Base-by-base conservation (phyloP, 2,113 vertebrate species). In the Notothenia rossii region DNA sequence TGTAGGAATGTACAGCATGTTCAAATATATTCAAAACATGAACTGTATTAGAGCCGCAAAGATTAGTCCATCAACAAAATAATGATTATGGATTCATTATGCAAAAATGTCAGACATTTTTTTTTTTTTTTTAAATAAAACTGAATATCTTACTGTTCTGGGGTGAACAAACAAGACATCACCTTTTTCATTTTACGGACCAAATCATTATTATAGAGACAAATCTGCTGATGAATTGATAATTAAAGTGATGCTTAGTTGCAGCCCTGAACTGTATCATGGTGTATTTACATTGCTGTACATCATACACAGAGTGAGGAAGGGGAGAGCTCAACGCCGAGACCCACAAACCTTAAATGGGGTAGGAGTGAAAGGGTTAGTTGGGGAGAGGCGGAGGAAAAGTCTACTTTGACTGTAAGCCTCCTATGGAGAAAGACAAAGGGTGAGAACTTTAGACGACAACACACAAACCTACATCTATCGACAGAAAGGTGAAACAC, bases 311-410 rank as follows among this genome's bases (percentile, higher is more conserved):
- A 14, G 61, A 77, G 53, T 40, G 55, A 64, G 62, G 79, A 43
- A 43, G 65, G 3, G 68, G 60, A 66, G 75, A 70, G 71, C 74
- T 81, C 80, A 86, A 93, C 86, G 90, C 92, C 89, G 84, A 88
- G 90, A 79, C 90, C 91, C 94, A 98, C 97, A 94, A 98, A 99
- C 97, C 97, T 99, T 99, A 97, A 98, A 99, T 29, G 97, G 97
- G 95, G 95, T 97, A 94, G 97, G 96, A 95, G 96, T 96, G 96
- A 98, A 99, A 95, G 97, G 97, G 95, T 99, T 98, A 98, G 96
- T 96, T 96, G 96, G 96, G 96, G 95, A 97, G 94, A 96, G 96
- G 95, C 91, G 94, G 92, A 97, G 96, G 94, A 94, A 94, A 96
- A 96, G 94, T 94, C 94, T 97, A 98, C 94, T 85, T 94, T 96